Base-by-base conservation (phyloP, 2,113 vertebrate genomes). In the Bufo bufo region DNA sequence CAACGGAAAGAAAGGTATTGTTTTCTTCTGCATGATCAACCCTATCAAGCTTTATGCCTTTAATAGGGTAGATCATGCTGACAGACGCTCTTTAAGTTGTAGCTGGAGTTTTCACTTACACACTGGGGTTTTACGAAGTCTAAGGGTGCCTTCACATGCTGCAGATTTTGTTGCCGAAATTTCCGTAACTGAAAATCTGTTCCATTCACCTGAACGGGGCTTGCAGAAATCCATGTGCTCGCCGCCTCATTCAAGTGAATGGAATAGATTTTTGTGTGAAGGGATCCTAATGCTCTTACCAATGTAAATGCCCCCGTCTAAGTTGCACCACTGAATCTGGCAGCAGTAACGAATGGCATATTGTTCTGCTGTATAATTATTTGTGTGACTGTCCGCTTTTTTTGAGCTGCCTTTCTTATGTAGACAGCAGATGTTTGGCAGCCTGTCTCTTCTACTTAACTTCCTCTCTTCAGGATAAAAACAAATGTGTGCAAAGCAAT, bases 371-470 rank as follows among this genome's bases (percentile, higher is more conserved):
- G 20, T 7, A 54, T 19, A 19, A 43, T 54, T 50, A 66, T 82
- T 82, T 65, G 17, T 81, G 58, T 82, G 43, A 12, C 52, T 56
- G 77, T 14, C 14, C 16, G 69, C 19, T 82, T 65, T 82, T 84
- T 23, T 71, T 0, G 33, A 52, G 82, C 65, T 84, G 82, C 47
- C 47, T 84, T 84, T 52, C 63, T 77, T 85, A 4, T 19, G 77
- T 85, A 61, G 72, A 74, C 59, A 77, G 63, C 84, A 85, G 72
- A 85, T 85, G 84, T 85, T 85, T 85, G 84, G 72, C 84, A 61
- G n/a, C 72, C 58, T 61, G 56, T 77, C 17, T 61, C 56, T 77
- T 63, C 56, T 85, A 85, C 54, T 85, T 77, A 85, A 77, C 19
- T 58, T 74, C 23, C 72, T 85, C 52, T 47, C 52, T 85, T 77